Evolutionary conservation across 2,797 vertebrate species (phyloP).

Genomic region (Remorina albescens): DNA sequence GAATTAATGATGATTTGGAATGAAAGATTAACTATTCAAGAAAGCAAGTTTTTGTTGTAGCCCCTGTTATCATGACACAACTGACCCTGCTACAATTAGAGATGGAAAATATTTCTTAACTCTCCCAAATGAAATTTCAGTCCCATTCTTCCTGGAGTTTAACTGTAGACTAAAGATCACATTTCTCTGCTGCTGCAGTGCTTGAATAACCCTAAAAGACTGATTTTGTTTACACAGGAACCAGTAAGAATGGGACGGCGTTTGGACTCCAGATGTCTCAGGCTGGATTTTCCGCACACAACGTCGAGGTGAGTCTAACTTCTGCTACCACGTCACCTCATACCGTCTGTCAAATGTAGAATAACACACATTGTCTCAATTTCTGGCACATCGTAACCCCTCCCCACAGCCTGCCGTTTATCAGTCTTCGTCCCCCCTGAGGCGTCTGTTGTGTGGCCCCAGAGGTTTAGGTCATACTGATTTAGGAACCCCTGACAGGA

Average conservation of each 20-base stretch:
- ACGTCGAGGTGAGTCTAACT: slow-evolving; percentile 90
- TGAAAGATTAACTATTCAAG: background rate
- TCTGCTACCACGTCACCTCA: slow-evolving; percentile 43
- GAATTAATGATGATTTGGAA: background rate
- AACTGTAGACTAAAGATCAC: slow-evolving; percentile 11
- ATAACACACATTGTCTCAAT: slow-evolving; percentile 67
- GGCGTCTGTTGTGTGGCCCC: slow-evolving; percentile 58
- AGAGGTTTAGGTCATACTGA: slow-evolving; percentile 68
- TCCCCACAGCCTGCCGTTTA: slow-evolving; percentile 57
- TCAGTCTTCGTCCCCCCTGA: slow-evolving; percentile 51
- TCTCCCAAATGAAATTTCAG: background rate
- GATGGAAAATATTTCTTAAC: background rate
- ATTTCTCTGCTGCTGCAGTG: slow-evolving; percentile 12
- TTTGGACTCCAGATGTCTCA: slow-evolving; percentile 99
- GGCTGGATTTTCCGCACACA: slow-evolving; percentile 97
- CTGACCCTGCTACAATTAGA: background rate
- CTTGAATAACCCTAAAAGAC: slow-evolving; percentile 30
- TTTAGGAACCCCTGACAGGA: slow-evolving; percentile 71
- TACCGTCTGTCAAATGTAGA: slow-evolving; percentile 50
- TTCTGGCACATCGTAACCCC: slow-evolving; percentile 44
- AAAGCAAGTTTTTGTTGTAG: background rate
- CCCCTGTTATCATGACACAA: background rate
- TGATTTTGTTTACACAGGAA: slow-evolving; percentile 87
- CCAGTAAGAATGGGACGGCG: slow-evolving; percentile 97
- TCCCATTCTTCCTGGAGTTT: slow-evolving; percentile 10